Conservation (phyloP, 2,797 vertebrate genomes). For the Sebastes minor region DNA sequence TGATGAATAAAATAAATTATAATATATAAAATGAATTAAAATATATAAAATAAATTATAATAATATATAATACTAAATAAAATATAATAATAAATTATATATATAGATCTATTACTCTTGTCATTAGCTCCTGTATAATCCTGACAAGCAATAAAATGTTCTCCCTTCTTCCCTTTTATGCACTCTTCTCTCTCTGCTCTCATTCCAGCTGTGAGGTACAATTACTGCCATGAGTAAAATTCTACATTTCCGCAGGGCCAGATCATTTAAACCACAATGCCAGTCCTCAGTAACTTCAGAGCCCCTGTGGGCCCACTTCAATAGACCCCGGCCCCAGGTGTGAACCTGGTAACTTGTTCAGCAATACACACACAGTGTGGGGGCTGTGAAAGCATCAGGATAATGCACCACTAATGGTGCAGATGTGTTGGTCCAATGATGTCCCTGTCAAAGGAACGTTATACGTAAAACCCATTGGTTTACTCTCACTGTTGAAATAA, state of each 20-base stretch:
- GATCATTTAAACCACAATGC: conserved; percentile 78
- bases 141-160: conserved; percentile 34
- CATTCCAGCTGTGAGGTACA: conserved; percentile 68
- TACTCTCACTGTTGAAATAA: conserved; percentile 30
- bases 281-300: conserved; percentile 79
- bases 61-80: too few species aligned
- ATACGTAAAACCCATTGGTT: conserved; percentile 25
- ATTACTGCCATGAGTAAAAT: conserved; percentile 79
- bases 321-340: conserved; percentile 54
- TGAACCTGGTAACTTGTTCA: conserved; percentile 71
- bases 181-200: conserved; percentile 33
- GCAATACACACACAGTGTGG: conserved; percentile 50
- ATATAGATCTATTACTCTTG: not conserved
- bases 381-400: conserved; percentile 48
- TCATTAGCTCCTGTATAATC: conserved; percentile 7
- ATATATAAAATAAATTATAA: too few species aligned
- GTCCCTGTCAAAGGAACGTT: conserved; percentile 45
- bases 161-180: conserved; percentile 10
- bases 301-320: conserved; percentile 64
- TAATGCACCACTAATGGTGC: conserved; percentile 67
- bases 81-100: not conserved
- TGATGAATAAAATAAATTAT: too few species aligned
- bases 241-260: conserved; percentile 77
- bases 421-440: conserved; percentile 54
- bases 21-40: too few species aligned